A percentile compares a stretch with the other conserved stretches of the same genome.
Evolutionary conservation across 2,797 vertebrate species (phyloP).

Genomic region (Falco columbarius): DNA sequence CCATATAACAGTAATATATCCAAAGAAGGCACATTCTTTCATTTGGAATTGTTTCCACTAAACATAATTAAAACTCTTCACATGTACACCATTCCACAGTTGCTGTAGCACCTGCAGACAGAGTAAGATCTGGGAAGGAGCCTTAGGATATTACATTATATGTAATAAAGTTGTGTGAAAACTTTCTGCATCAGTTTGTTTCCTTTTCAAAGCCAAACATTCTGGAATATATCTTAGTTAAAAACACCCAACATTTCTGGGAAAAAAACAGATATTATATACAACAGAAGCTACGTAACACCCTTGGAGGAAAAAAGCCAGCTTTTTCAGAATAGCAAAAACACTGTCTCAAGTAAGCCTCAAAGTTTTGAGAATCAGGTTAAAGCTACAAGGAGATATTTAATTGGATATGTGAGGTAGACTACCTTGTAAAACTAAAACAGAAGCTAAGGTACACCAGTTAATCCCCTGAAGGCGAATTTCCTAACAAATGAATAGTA

Average conservation of each 20-base stretch:
- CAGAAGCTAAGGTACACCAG: neutral
- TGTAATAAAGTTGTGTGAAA: neutral
- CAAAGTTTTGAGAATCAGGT: neutral
- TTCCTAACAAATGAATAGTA: neutral
- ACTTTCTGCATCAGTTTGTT: neutral
- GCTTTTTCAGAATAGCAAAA: neutral
- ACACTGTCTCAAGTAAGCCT: neutral
- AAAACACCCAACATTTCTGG: neutral
- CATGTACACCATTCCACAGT: neutral
- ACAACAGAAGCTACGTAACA: neutral
- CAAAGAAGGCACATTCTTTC: neutral
- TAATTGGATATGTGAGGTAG: neutral
- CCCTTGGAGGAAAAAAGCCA: neutral
- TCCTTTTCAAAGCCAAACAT: neutral
- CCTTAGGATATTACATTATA: neutral
- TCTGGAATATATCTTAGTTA: neutral
- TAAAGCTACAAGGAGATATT: neutral
- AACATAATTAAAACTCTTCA: neutral
- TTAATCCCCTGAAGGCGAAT: neutral
- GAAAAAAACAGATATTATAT: neutral
- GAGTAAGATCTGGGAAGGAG: neutral
- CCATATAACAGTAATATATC: neutral
- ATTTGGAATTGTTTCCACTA: neutral
- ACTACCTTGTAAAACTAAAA: neutral
- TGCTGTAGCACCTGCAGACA: neutral